Percentiles rank a stretch among this genome's conserved stretches.
Conservation (phyloP, 2,888 invertebrate genomes). For the Tuberolachnus salignus region DNA sequence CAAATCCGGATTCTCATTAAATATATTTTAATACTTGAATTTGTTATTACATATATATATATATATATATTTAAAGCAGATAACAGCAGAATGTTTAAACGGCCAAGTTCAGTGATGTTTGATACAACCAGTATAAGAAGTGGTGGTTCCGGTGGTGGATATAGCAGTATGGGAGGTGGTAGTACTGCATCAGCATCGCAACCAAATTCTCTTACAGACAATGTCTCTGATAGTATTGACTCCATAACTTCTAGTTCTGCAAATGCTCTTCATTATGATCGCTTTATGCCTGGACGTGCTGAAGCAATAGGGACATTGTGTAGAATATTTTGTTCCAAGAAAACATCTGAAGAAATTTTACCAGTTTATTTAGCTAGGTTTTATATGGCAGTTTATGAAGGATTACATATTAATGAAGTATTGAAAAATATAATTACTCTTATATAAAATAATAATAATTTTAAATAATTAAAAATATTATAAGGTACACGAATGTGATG, state of each 20-base stretch:
- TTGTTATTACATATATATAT: neutral
- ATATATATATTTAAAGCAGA: constrained; percentile 7
- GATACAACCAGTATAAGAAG: constrained; percentile 60
- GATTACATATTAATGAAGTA: constrained; percentile 73
- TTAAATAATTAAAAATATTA: constrained; percentile 48
- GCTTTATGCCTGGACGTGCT: constrained; percentile 75
- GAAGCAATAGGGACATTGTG: constrained; percentile 95
- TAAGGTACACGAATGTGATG: constrained; percentile 69
- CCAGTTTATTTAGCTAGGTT: constrained; percentile 92
- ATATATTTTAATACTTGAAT: too few relatives aligned
- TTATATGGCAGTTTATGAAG: constrained; percentile 89
- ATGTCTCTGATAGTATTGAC: constrained; percentile 57
- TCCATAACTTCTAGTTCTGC: constrained; percentile 52
- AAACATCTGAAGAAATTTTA: constrained; percentile 89
- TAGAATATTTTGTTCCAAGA: constrained; percentile 93
- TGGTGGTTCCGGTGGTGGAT: constrained; percentile 57
- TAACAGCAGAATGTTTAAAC: constrained; percentile 62
- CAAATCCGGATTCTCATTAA: too few relatives aligned
- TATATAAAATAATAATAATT: constrained; percentile 9
- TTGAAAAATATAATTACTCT: neutral
- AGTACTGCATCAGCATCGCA: constrained; percentile 63
- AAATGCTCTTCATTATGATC: constrained; percentile 53
- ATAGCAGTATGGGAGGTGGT: constrained; percentile 51
- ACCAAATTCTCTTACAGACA: constrained; percentile 69
- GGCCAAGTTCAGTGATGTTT: constrained; percentile 73